Evolutionary conservation across 1,140 invertebrate species (phyloP).

Genomic region (Potamilus streckersoni): DNA sequence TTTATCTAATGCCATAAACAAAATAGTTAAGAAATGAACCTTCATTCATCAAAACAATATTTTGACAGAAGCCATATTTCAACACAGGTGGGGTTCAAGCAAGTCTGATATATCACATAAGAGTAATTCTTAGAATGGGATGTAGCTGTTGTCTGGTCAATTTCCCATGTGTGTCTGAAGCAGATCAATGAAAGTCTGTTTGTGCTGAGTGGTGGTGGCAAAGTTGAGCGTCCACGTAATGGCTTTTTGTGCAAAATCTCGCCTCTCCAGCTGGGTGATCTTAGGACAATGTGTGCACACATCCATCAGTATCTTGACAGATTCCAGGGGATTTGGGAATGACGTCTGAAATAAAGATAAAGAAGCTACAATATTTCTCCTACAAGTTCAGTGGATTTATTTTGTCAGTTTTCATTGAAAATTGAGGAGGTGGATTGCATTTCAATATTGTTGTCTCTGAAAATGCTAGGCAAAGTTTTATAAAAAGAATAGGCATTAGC

Average conservation of each 20-base stretch:
- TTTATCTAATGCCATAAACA: too few relatives aligned
- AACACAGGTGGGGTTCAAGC: too few relatives aligned
- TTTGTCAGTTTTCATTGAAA: background rate
- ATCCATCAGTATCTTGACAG: constrained; percentile 41
- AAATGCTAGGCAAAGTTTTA: background rate
- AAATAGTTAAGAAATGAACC: too few relatives aligned
- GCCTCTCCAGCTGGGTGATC: constrained; percentile 36
- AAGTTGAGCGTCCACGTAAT: constrained; percentile 54
- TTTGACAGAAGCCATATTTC: too few relatives aligned
- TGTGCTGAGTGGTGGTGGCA: constrained; percentile 51
- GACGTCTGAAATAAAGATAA: constrained; percentile 45
- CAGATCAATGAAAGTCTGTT: constrained; percentile 30
- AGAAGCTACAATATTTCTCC: background rate
- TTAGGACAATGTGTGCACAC: constrained; percentile 26
- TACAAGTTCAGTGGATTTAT: background rate
- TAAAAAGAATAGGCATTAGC: background rate
- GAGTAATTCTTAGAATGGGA: too few relatives aligned
- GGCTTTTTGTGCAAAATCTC: constrained; percentile 43
- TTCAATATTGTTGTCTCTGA: background rate
- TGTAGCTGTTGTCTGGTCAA: background rate
- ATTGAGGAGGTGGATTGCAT: background rate
- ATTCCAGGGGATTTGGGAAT: constrained; percentile 50
- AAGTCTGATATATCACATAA: too few relatives aligned
- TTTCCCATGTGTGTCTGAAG: constrained; percentile 28
- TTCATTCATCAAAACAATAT: too few relatives aligned